A percentile compares a stretch with the other conserved stretches of the same genome.
These are phyloP conservation scores for Phoeniculus purpureus DNA, from an alignment of 2,797 vertebrate species.

Conservation along the genomic window DNA sequence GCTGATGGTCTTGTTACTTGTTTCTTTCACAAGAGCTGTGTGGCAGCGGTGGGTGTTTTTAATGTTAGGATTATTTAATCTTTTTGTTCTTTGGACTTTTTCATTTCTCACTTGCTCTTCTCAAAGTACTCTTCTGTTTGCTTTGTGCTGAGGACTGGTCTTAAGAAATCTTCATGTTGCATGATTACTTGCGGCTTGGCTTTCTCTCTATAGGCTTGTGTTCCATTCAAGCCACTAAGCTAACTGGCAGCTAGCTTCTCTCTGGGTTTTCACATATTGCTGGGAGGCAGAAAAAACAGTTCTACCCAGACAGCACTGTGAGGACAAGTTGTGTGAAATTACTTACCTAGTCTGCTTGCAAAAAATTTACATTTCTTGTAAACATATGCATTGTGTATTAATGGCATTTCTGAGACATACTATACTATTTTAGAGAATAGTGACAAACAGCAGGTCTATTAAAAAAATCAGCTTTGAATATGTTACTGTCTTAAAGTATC, in stretches of 20 bases:
- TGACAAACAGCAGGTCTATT: neutral
- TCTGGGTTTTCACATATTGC: constrained; percentile 28
- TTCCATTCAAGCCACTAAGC: constrained; percentile 64
- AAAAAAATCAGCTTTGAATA: neutral
- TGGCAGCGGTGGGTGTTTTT: neutral
- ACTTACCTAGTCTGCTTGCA: constrained; percentile 13
- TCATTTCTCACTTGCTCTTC: neutral
- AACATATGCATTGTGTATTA: constrained; percentile 30
- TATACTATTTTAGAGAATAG: neutral
- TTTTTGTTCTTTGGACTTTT: neutral
- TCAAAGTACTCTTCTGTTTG: constrained; percentile 2
- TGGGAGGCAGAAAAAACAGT: constrained; percentile 63
- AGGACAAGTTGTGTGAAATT: constrained; percentile 55
- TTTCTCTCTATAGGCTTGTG: constrained; percentile 12
- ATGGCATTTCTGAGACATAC: constrained; percentile 1
- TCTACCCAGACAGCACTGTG: constrained; percentile 55
- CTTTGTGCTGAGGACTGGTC: constrained; percentile 40
- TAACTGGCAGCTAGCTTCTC: constrained; percentile 44
- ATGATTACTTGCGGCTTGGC: constrained; percentile 57
- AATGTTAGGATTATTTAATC: neutral
- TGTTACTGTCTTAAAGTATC: neutral
- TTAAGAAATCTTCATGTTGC: constrained; percentile 41
- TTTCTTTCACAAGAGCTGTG: neutral
- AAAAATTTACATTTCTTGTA: constrained; percentile 27
- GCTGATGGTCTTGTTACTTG: neutral